Evolutionary conservation across 1,140 invertebrate species (phyloP).

Genomic region (Lepidurus arcticus): DNA sequence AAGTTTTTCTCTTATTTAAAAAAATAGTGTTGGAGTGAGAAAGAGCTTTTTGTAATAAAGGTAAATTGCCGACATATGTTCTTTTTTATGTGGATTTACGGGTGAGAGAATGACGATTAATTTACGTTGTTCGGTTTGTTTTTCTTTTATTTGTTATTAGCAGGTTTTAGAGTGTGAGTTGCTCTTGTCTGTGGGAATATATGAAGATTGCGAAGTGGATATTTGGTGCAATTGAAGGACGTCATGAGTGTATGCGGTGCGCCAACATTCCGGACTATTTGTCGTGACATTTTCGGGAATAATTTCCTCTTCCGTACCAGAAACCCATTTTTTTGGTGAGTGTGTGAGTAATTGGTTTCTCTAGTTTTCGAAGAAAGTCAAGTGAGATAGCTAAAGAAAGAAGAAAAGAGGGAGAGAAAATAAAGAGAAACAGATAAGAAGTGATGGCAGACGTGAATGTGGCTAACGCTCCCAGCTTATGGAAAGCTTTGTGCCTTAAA

Average conservation of each 20-base stretch:
- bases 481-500: conserved; percentile 3
- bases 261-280: neutral
- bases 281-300: neutral
- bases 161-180: neutral
- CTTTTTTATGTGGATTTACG: too few species aligned
- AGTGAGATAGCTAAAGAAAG: neutral
- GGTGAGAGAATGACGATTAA: too few species aligned
- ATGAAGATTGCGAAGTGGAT: neutral
- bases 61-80: too few species aligned
- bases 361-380: too few species aligned
- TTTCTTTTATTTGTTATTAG: neutral
- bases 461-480: neutral
- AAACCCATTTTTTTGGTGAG: neutral
- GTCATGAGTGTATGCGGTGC: neutral
- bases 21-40: too few species aligned
- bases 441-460: conserved; percentile 14
- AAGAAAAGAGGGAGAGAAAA: neutral
- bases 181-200: neutral
- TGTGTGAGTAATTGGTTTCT: neutral
- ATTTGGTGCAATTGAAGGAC: neutral
- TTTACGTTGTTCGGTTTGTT: neutral
- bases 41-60: too few species aligned
- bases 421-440: neutral
- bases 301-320: neutral
- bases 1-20: too few species aligned